Evolutionary conservation across 2,113 vertebrate species (phyloP).

Genomic region (Zosterops hypoxanthus): DNA sequence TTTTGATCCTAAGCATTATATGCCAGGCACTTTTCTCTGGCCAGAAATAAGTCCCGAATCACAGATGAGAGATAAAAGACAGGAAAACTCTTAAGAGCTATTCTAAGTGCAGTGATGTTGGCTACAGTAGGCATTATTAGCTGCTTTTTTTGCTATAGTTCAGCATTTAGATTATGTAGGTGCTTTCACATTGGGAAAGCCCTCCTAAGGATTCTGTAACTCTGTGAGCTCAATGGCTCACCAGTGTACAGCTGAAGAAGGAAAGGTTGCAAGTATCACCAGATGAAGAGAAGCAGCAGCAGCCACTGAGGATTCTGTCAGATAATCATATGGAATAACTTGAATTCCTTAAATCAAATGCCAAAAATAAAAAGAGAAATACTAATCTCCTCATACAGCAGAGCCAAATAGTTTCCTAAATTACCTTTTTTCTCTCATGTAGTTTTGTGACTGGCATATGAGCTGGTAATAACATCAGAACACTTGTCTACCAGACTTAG

Average conservation of each 20-base stretch:
- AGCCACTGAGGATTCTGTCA: not conserved
- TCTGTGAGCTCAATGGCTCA: not conserved
- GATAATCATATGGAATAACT: not conserved
- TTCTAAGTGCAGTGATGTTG: not conserved
- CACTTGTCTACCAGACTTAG: not conserved
- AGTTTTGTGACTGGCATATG: fast-evolving
- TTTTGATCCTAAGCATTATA: not conserved
- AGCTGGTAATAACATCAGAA: not conserved
- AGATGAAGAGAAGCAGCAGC: not conserved
- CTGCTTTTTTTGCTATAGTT: not conserved
- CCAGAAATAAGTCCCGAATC: not conserved
- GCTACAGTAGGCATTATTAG: not conserved
- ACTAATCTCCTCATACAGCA: not conserved
- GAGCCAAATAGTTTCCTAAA: not conserved
- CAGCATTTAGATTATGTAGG: not conserved
- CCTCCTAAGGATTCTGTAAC: not conserved
- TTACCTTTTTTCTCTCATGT: not conserved
- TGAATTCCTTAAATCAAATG: not conserved
- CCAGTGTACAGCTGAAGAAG: not conserved
- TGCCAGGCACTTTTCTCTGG: not conserved
- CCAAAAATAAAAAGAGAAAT: not conserved
- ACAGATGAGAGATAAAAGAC: not conserved
- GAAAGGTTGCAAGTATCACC: not conserved
- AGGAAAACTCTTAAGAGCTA: not conserved
- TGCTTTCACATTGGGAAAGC: not conserved